These are phyloP conservation scores for Eolophus roseicapilla DNA, from an alignment of 2,113 vertebrate genomes.

Conservation along the genomic window DNA sequence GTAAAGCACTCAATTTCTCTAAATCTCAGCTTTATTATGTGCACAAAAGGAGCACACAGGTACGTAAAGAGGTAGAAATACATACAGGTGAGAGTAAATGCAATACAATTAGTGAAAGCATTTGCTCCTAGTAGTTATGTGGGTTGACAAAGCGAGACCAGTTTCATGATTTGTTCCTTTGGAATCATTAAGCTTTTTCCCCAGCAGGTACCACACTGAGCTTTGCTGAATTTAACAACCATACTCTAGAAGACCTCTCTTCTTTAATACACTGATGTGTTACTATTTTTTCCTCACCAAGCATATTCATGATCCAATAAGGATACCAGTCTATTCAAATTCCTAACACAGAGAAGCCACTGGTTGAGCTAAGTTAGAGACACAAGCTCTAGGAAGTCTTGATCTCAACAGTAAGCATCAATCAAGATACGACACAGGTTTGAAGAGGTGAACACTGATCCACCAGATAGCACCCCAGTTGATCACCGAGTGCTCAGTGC, in stretches of 20 bases:
- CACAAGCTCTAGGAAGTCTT: background rate
- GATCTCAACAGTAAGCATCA: background rate
- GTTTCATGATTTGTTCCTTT: background rate
- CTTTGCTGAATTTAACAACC: background rate
- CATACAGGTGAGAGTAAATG: background rate
- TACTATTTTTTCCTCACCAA: no score
- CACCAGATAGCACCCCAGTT: background rate
- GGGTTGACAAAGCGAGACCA: background rate
- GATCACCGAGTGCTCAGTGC: background rate
- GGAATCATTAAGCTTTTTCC: background rate
- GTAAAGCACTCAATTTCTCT: background rate
- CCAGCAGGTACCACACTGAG: background rate
- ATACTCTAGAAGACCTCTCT: background rate
- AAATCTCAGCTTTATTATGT: background rate
- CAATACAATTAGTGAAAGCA: background rate
- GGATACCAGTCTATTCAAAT: background rate
- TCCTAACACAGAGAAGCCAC: background rate
- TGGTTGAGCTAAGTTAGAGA: background rate
- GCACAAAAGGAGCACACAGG: background rate
- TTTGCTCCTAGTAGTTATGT: background rate
- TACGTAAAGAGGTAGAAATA: background rate
- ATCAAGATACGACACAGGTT: background rate
- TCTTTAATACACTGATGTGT: background rate
- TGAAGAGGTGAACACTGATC: background rate
- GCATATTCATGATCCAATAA: background rate